Evolutionary conservation across 2,113 vertebrate species (phyloP), one percentile per base, ranked within the genome.

Genomic region (Carollia perspicillata): DNA sequence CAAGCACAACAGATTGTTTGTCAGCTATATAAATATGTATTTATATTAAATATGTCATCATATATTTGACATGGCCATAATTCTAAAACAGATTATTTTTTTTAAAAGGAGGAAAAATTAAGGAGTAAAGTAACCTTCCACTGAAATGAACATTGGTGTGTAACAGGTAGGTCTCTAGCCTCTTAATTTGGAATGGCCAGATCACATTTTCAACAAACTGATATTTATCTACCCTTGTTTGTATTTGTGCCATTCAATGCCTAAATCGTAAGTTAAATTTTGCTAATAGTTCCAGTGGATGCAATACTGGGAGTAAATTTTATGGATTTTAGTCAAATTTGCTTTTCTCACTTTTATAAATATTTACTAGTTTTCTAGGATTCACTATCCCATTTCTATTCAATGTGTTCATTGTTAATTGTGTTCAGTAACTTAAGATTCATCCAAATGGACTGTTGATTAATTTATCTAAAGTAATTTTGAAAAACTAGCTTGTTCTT

Each of bases 401-500:
- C 80, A 94, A 93, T 11, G 74, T 78, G 14, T 80, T 49, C 84
- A 60, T 42, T 94, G 68, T 77, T 97, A 96, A 75, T 55, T 65
- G 42, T 65, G 49, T 86, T 96, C 23, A 86, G 11, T 94, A 26
- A n/a, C 42, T 94, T 55, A 44, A 94, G 51, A 89, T 13, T 89
- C 71, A 95, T 60, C 14, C 65, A 53, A 37, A 44, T 53, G 12
- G 13, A 7, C 6, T 83, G 22, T 47, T 72, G 5, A 68, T 58
- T 33, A 86, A 58, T 58, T 26, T 81, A 84, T 86, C 72, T 47
- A 68, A 9, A 79, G 83, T 8, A 88, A 40, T 28, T 84, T 95
- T 93, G 89, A 95, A 97, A 75, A 97, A 77, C 10, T 10, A 55
- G 74, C 23, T 97, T 96, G 69, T 87, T 65, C 22, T 93, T 90